Evolutionary conservation across 1,140 invertebrate species (phyloP), one percentile per base, ranked within the genome.

Genomic region (Drosophila lini): DNA sequence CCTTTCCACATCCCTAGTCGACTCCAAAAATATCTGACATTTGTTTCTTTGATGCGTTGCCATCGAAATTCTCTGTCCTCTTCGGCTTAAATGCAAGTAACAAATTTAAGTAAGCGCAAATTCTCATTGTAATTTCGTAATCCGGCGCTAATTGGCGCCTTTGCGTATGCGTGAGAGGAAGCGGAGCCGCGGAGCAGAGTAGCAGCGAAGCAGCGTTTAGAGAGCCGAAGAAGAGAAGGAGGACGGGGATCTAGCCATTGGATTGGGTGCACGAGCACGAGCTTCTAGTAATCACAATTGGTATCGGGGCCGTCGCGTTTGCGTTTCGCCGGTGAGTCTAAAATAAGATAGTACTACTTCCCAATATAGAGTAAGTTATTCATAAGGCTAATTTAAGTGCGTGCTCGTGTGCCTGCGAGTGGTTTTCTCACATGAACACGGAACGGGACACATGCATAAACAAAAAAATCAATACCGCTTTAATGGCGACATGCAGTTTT

Each of bases 41-140:
- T 60, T 77, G 74, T 77, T 77, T 74, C 25, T 74, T 53, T 73
- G 52, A 68, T 68, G 50, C 78, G 71, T 84, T 81, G 78, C 64
- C 74, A 74, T 80, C 81, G 63, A 84, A 84, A 84, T 85, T 84
- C 59, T 78, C 81, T 74, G 78, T 84, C 62, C 57, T 62, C 65
- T 65, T 85, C 59, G 59, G 74, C 55, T 71, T 64, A 47, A 53
- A 67, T 78, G 78, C 81, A 81, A 48, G 53, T 65, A 65, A 64
- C 31, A 84, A 84, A 84, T 84, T 84, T 10, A 47, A 81, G 60
- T 85, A 48, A 61, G 60, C 67, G 67, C 47, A 81, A 74, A 74
- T 85, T 71, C 34, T 19, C 22, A 38, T 74, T n/a, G 56, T 74
- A 50, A 60, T 44, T 36, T 36, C 16, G 40, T 40, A 41, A 16